Base-by-base conservation (phyloP, 2,888 invertebrate genomes). In the Eueremaeus valkanovi region DNA sequence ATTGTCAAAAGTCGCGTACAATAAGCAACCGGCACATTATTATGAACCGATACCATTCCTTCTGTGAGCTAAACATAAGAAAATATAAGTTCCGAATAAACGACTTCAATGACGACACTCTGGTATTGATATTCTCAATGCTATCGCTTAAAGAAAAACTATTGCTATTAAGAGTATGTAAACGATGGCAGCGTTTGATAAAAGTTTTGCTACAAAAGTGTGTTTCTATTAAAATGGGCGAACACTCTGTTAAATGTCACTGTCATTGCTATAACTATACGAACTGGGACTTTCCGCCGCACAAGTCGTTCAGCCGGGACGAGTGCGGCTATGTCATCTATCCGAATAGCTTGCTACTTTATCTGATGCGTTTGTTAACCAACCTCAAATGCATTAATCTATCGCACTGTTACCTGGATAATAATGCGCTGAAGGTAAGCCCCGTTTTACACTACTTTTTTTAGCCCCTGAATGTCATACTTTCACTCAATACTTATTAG, bases 231-330 rank as follows among this genome's bases (percentile, higher is more conserved):
- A 75, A 75, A 55, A 70, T 75, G 24, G 75, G 75, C 68, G 75
- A 75, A 72, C 75, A 75, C 27, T 75, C 75, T 2, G 31, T 75
- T n/a, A 75, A 75, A 51, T 75, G 75, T 51, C 70, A 70, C 55
- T 75, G 75, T 36, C 51, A 68, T n/a, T 75, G 75, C 27, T 1
- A 49, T 16, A 24, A 75, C 45, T 75, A 24, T 49, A 1, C 49
- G 8, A 45, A 49, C 18, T 70, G 75, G 68, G 75, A 75, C 21
- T 51, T 75, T 31, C 75, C 75, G 5, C 75, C 75, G 24, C 31
- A 24, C n/a, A 68, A 70, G 24, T 5, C 9, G 21, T 75, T 75
- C 42, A 13, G 2, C 8, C 33, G 75, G 9, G 75, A 75, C 49
- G 31, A 72, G 11, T 42, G 27, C n/a, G 75, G 75, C 24, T 75